Evolutionary conservation across 2,888 invertebrate species (phyloP).

Genomic region (Patella caerulea): DNA sequence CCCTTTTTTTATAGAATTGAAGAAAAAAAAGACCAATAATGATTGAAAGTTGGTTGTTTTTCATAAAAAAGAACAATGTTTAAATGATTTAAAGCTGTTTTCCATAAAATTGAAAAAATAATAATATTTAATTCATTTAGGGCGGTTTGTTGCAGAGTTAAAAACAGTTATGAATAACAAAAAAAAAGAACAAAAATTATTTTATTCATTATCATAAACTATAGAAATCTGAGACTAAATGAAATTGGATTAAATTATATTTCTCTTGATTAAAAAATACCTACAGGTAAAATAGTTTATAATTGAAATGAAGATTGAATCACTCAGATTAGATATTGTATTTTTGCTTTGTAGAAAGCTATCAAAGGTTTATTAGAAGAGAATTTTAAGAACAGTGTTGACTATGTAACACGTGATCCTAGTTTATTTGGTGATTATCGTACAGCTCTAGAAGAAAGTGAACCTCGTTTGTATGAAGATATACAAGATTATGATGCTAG

Average conservation of each 20-base stretch:
- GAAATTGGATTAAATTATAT: background rate
- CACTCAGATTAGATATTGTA: background rate
- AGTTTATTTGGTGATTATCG: slow-evolving; percentile 90
- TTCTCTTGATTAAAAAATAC: background rate
- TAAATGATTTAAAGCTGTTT: too few species aligned
- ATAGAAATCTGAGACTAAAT: too few species aligned
- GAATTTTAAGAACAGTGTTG: slow-evolving; percentile 72
- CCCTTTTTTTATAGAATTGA: too few species aligned
- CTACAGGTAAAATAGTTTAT: background rate
- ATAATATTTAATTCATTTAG: too few species aligned
- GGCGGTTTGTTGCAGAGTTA: too few species aligned
- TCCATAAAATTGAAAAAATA: too few species aligned
- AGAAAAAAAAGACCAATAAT: too few species aligned
- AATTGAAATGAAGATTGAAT: background rate
- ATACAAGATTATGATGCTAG: slow-evolving; percentile 90
- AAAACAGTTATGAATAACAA: too few species aligned
- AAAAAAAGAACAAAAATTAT: too few species aligned
- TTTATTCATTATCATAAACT: too few species aligned
- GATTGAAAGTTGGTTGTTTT: too few species aligned
- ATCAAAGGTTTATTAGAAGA: slow-evolving; percentile 72
- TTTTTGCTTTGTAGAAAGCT: slow-evolving; percentile 50
- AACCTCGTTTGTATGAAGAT: slow-evolving; percentile 88
- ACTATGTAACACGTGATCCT: slow-evolving; percentile 86
- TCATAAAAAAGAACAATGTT: too few species aligned
- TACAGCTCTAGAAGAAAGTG: slow-evolving; percentile 86